Evolutionary conservation across 2,888 invertebrate species (phyloP).

Genomic region (Hypsopygia costalis): DNA sequence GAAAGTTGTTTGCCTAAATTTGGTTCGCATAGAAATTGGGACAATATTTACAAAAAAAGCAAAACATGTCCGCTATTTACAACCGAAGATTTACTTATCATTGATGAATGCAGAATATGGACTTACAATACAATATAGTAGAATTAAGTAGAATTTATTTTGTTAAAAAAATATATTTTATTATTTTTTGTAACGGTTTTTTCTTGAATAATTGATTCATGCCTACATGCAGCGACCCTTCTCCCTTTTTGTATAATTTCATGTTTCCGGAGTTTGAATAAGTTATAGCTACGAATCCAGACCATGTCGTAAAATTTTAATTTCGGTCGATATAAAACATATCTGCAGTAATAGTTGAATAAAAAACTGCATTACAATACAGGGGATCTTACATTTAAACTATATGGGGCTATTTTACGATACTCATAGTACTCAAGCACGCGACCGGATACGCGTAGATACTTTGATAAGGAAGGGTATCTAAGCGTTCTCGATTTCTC

Average conservation of each 20-base stretch:
- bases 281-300: slow-evolving; percentile 53
- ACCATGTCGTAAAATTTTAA: slow-evolving; percentile 56
- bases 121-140: background rate
- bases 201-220: slow-evolving; percentile 49
- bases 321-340: slow-evolving; percentile 40
- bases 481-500: too few relatives aligned
- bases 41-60: slow-evolving; percentile 30
- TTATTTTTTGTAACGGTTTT: slow-evolving; percentile 16
- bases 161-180: background rate
- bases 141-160: too few relatives aligned
- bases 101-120: background rate
- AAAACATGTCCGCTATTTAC: slow-evolving; percentile 30
- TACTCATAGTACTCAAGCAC: too few relatives aligned
- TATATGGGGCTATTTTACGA: too few relatives aligned
- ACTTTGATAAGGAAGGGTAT: too few relatives aligned
- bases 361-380: too few relatives aligned
- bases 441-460: too few relatives aligned
- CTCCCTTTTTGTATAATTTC: slow-evolving; percentile 62
- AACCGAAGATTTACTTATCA: slow-evolving; percentile 8
- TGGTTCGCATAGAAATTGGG: slow-evolving; percentile 39
- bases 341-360: background rate
- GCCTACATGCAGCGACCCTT: slow-evolving; percentile 45
- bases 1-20: slow-evolving; percentile 46
- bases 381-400: too few relatives aligned
- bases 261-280: slow-evolving; percentile 63